Evolutionary conservation across 2,888 invertebrate genomes (phyloP), one percentile per base, ranked within the genome.

Genomic region (Dasypolia templi): DNA sequence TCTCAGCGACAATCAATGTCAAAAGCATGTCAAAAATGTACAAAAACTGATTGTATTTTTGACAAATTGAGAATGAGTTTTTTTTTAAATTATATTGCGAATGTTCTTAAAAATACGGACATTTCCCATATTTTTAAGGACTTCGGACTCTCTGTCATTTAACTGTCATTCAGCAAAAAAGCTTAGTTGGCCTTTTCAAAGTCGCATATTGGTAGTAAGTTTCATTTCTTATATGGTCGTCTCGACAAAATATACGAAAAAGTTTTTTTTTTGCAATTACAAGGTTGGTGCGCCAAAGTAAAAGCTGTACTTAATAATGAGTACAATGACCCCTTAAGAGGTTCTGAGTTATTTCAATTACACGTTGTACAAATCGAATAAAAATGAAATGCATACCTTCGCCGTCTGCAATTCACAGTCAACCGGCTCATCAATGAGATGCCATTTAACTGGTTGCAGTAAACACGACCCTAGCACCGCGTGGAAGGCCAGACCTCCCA

Each of bases 381-480:
- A 26, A 22, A 19, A 17, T 7, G 14, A 11, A 51, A 64, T 59
- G 82, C 87, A 80, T 74, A 96, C 96, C 94, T 96, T 96, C 17
- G 96, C 93, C 79, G 89, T 90, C 89, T 93, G 96, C 96, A 95
- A 94, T 94, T 96, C 96, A 82, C 93, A 96, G 81, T 96, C 96
- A n/a, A 96, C 93, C 0, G 95, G 96, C 77, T 95, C 97, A 51
- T 97, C 97, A 65, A 97, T 97, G 84, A 97, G 96, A 95, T 98
- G 98, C 96, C 97, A 96, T 90, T 97, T 97, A 44, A 97, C 97
- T 0, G 98, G 98, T 91, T 98, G 98, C 73, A 98, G 93, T 39
- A 98, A 91, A 74, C 97, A 96, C 0, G 97, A 97, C 0, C 98
- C 98, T 0, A 97, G 96, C 14, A 97, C 95, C 0, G 97, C 97